A percentile compares a stretch with the other conserved stretches of the same genome.
These are phyloP conservation scores for Dicentrarchus labrax DNA, from an alignment of 2,113 vertebrate genomes.

Conservation along the genomic window DNA sequence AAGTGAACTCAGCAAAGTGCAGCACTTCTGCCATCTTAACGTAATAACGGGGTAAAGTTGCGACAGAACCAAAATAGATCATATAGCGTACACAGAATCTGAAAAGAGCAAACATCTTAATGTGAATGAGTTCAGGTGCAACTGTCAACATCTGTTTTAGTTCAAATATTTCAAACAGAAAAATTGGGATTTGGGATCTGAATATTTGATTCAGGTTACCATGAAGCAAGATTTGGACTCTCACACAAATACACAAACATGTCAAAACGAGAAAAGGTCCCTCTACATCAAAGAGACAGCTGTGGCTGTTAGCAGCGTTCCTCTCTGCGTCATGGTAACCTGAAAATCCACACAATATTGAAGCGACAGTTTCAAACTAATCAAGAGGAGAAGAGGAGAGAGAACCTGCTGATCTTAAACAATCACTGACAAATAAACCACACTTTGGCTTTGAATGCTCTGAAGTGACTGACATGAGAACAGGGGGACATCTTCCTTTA, in stretches of 20 bases:
- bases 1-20: slow-evolving; percentile 47
- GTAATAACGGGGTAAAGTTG: neutral
- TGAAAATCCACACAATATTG: slow-evolving; percentile 32
- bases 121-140: slow-evolving; percentile 3
- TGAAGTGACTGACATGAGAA: slow-evolving; percentile 15
- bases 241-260: slow-evolving; percentile 29
- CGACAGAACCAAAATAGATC: slow-evolving; percentile 31
- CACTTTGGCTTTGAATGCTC: slow-evolving; percentile 32
- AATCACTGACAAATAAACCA: slow-evolving; percentile 20
- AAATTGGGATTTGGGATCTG: neutral
- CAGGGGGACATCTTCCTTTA: slow-evolving; percentile 1
- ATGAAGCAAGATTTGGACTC: slow-evolving; percentile 27
- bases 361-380: slow-evolving; percentile 20
- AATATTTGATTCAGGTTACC: slow-evolving; percentile 23
- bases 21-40: slow-evolving; percentile 35
- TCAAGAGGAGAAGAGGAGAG: neutral
- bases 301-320: slow-evolving; percentile 20
- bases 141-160: neutral
- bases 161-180: slow-evolving; percentile 24
- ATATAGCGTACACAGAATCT: slow-evolving; percentile 23
- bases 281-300: slow-evolving; percentile 16
- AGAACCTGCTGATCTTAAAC: slow-evolving; percentile 25
- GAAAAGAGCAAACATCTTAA: slow-evolving; percentile 11
- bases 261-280: slow-evolving; percentile 2
- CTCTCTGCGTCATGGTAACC: slow-evolving; percentile 24